phyloP scores from a whole-genome alignment of 30 jellyfish, hydroid and myxozoan species.

The Catostylus mosaicus region DNA sequence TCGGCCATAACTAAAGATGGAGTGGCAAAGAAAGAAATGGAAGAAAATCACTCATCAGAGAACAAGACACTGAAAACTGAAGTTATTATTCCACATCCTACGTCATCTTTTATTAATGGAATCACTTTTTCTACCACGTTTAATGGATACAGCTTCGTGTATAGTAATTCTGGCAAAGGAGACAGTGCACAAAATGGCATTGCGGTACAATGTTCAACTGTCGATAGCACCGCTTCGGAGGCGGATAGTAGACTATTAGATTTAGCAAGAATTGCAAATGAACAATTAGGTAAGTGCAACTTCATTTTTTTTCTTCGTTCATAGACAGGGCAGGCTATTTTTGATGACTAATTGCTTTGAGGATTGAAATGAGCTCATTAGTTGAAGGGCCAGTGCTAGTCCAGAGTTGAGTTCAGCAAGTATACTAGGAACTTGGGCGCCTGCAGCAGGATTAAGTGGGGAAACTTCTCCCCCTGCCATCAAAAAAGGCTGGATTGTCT shows the following conservation, averaged over 20 bases:
- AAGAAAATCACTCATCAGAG: slow-evolving; percentile 19
- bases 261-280: slow-evolving; percentile 87
- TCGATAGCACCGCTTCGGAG: slow-evolving; percentile 80
- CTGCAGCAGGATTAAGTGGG: no score
- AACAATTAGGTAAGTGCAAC: slow-evolving; percentile 64
- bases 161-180: slow-evolving; percentile 2
- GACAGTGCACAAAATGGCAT: slow-evolving; percentile 15
- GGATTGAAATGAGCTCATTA: no score
- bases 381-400: no score
- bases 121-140: not conserved
- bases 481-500: no score
- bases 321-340: no score
- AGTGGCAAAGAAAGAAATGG: not conserved
- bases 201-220: slow-evolving; percentile 76
- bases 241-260: slow-evolving; percentile 76
- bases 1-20: slow-evolving; percentile 19
- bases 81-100: slow-evolving; percentile 14
- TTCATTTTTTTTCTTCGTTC: not conserved
- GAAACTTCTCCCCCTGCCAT: no score
- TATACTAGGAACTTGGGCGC: no score
- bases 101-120: slow-evolving; percentile 41
- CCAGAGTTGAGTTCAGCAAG: no score
- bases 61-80: not conserved
- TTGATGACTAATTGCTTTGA: no score
- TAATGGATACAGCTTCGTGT: not conserved